Evolutionary conservation across 2,113 vertebrate species (phyloP).

Genomic region (Anguilla rostrata): DNA sequence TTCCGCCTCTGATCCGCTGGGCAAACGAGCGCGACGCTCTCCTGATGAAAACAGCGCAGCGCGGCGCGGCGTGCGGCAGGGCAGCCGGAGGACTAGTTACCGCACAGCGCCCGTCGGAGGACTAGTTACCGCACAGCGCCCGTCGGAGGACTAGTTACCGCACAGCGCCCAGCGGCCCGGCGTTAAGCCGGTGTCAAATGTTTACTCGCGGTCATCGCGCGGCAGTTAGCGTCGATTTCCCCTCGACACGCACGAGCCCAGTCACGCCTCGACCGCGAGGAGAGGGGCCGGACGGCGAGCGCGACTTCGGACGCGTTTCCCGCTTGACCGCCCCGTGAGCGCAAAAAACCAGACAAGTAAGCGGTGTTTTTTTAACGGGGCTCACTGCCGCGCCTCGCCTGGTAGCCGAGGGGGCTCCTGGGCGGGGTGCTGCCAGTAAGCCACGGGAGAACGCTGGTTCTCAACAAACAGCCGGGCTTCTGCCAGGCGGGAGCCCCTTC

Average conservation of each 20-base stretch:
- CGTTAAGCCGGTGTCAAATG: slow-evolving; percentile 48
- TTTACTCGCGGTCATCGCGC: slow-evolving; percentile 52
- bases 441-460: not conserved
- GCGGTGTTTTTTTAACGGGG: not conserved
- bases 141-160: not conserved
- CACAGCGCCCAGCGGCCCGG: slow-evolving; percentile 6
- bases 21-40: slow-evolving; percentile 44
- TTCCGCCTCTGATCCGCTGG: slow-evolving; percentile 44
- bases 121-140: no score
- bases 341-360: not conserved
- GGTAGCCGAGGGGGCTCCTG: not conserved
- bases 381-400: not conserved
- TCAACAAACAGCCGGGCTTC: not conserved
- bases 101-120: no score
- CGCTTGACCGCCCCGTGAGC: not conserved
- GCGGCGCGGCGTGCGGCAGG: not conserved
- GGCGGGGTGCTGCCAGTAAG: not conserved
- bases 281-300: slow-evolving; percentile 21
- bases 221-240: slow-evolving; percentile 47
- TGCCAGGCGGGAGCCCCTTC: not conserved
- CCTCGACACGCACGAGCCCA: not conserved
- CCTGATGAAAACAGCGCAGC: slow-evolving; percentile 23
- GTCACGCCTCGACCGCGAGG: not conserved
- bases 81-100: no score
- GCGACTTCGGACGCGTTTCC: slow-evolving; percentile 8